Percentiles rank a stretch among this genome's conserved stretches.
These are phyloP conservation scores for Leptothorax acervorum DNA, from an alignment of 2,888 invertebrate genomes.

Conservation along the genomic window DNA sequence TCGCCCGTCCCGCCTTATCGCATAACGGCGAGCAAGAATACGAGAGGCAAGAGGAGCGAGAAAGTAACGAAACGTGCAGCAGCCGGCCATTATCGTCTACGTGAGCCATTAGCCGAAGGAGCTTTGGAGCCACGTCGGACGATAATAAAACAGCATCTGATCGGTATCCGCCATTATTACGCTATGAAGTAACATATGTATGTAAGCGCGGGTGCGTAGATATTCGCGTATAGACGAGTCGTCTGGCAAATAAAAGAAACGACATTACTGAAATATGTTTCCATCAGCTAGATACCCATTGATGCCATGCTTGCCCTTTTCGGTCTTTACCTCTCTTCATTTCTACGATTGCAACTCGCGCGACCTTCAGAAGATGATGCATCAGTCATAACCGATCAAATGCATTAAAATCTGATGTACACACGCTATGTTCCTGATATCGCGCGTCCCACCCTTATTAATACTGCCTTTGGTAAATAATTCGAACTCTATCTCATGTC, in stretches of 20 bases:
- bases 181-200: constrained; percentile 3
- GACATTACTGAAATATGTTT: not conserved
- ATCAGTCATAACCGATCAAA: not conserved
- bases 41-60: constrained; percentile 1
- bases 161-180: constrained; percentile 76
- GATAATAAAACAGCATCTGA: constrained; percentile 76
- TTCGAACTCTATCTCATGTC: not conserved
- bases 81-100: constrained; percentile 56
- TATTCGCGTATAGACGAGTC: constrained; percentile 51
- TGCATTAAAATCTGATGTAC: not conserved
- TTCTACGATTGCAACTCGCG: not conserved
- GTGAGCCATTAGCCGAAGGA: constrained; percentile 57
- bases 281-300: not conserved
- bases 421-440: not conserved
- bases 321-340: not conserved
- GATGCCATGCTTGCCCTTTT: not conserved
- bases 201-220: constrained; percentile 46
- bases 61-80: constrained; percentile 48
- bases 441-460: not conserved
- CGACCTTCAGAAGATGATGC: not conserved
- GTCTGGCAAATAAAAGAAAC: constrained; percentile 17
- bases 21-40: constrained; percentile 23
- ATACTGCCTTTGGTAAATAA: constrained; percentile 5
- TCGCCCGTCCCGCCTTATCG: constrained; percentile 37
- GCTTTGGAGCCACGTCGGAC: constrained; percentile 46